These are phyloP conservation scores for Drepana arcuata DNA, from an alignment of 1,140 invertebrate genomes.

Conservation along the genomic window DNA sequence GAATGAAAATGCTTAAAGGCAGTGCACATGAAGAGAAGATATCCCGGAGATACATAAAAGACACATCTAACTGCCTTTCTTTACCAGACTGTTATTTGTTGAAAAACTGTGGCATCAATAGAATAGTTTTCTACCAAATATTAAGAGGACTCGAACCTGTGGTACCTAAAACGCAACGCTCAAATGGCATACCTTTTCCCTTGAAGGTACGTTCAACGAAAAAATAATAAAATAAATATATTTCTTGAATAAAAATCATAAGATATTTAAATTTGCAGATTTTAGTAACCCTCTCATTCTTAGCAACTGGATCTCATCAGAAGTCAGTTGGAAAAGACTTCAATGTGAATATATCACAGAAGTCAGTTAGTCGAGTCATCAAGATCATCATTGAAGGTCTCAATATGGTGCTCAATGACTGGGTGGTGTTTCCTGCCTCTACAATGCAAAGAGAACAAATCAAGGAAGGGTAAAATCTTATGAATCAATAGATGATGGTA, in stretches of 20 bases:
- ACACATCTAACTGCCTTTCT: slow-evolving; percentile 23
- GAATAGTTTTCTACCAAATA: slow-evolving; percentile 25
- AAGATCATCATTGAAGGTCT: slow-evolving; percentile 33
- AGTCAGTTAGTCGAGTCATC: slow-evolving; percentile 32
- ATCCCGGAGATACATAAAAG: slow-evolving; percentile 12
- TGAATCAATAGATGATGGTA: no score
- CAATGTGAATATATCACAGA: slow-evolving; percentile 29
- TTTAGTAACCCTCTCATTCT: slow-evolving; percentile 31
- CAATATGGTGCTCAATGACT: slow-evolving; percentile 25
- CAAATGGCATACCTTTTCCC: slow-evolving; percentile 35
- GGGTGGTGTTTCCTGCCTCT: slow-evolving; percentile 25
- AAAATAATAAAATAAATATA: background rate
- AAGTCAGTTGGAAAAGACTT: slow-evolving; percentile 34
- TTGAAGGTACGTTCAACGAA: slow-evolving; percentile 19
- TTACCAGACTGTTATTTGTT: slow-evolving; percentile 25
- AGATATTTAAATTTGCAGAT: slow-evolving; percentile 18
- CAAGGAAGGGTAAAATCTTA: slow-evolving; percentile 38
- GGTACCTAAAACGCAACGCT: slow-evolving; percentile 29
- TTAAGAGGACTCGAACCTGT: slow-evolving; percentile 30
- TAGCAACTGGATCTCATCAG: slow-evolving; percentile 31
- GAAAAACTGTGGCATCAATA: slow-evolving; percentile 26
- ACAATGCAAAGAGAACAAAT: slow-evolving; percentile 22
- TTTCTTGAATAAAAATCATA: background rate
- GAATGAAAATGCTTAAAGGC: slow-evolving; percentile 27
- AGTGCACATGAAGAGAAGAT: slow-evolving; percentile 23